These are phyloP conservation scores for Proteles cristata DNA, from an alignment of 2,113 vertebrate species.

Conservation along the genomic window DNA sequence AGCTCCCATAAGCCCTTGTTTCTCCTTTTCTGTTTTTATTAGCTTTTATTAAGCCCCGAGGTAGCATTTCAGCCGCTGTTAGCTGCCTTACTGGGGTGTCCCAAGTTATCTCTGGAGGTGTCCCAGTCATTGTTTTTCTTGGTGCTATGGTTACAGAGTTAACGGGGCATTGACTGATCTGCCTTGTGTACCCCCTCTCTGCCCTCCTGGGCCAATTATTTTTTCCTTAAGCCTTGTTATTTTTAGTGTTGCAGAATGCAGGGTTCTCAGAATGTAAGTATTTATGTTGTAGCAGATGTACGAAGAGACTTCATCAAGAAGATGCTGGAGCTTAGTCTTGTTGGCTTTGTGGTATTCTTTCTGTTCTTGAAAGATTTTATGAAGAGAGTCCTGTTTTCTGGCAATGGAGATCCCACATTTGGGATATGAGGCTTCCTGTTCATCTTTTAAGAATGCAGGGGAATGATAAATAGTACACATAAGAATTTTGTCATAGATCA, in stretches of 20 bases:
- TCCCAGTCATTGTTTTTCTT: neutral
- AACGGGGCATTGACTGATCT: neutral
- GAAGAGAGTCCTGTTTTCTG: neutral
- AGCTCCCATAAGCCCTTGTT: neutral
- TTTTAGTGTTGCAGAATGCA: neutral
- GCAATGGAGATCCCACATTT: neutral
- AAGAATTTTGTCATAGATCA: neutral
- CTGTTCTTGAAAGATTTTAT: neutral
- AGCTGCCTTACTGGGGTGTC: neutral
- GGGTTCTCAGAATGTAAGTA: neutral
- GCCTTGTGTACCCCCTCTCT: neutral
- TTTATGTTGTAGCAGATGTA: neutral
- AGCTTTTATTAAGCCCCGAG: neutral
- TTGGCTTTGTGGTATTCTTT: neutral
- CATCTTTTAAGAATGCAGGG: neutral
- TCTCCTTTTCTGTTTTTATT: neutral
- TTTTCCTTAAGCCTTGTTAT: neutral
- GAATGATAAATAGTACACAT: neutral
- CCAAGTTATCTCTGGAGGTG: neutral
- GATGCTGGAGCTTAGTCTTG: neutral
- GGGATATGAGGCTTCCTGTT: neutral
- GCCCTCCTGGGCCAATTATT: neutral
- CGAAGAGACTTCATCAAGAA: neutral
- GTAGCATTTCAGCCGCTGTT: neutral
- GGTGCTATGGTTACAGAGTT: neutral